Percentiles rank a stretch among this genome's conserved stretches.
Evolutionary conservation across 35 echinoderm and acorn worm species (phyloP).

Genomic region (Hemicentrotus pulcherrimus): DNA sequence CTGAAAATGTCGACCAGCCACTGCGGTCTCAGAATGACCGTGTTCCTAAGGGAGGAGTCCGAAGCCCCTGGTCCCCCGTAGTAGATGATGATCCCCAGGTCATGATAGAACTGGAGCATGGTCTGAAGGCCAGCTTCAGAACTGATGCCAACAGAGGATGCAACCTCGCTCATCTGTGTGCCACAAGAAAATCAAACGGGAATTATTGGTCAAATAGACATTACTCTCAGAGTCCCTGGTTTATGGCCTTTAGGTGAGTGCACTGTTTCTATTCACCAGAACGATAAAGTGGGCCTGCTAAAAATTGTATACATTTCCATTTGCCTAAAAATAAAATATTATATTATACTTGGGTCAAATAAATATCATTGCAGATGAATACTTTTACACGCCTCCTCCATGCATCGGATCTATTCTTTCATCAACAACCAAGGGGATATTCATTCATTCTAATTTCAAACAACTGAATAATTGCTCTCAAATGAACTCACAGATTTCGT

Average conservation of each 20-base stretch:
- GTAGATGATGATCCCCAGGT: conserved; percentile 78
- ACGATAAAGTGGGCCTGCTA: no score
- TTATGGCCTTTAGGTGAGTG: background rate
- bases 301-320: no score
- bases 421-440: no score
- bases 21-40: conserved; percentile 73
- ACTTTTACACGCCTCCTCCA: no score
- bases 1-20: conserved; percentile 80
- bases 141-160: conserved; percentile 3
- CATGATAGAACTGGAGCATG: conserved; percentile 89
- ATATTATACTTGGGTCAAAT: no score
- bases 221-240: background rate
- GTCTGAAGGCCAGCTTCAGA: conserved; percentile 59
- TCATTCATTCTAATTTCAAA: no score
- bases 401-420: no score
- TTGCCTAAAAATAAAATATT: no score
- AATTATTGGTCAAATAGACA: background rate
- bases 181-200: background rate
- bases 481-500: no score
- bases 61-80: conserved; percentile 57
- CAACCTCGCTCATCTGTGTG: conserved; percentile 51
- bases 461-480: no score
- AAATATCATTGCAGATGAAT: no score
- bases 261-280: background rate
- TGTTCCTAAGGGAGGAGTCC: conserved; percentile 66